Evolutionary conservation across 1,140 invertebrate species (phyloP), one percentile per base, ranked within the genome.

Genomic region (Pseudomyrmex cubaensis): DNA sequence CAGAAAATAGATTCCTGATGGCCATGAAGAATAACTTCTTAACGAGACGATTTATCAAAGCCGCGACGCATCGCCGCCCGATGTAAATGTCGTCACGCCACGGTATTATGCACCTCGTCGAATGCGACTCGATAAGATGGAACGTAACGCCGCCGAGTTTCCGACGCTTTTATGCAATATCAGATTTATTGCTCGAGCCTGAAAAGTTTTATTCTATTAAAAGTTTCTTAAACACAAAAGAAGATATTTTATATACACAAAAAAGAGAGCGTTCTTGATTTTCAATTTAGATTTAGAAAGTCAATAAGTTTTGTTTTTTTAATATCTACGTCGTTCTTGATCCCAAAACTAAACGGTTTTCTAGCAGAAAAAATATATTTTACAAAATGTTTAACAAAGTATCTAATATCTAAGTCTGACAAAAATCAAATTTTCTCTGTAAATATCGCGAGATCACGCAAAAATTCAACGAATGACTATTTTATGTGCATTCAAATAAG

Each of bases 21-120:
- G 76, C 54, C 44, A 72, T 12, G 76, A n/a, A 80, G 76, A 80
- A 80, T 72, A 72, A 72, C 54, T 72, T 72, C 66, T 80, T 80
- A 72, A 80, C 54, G 76, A 80, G 76, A 59, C 20, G 76, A 80
- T 80, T 80, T 80, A 46, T 80, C 64, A 70, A 35, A 59, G 54
- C 66, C 64, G 64, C 76, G 54, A 78, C 54, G 74, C 48, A 76
- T 77, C 48, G 61, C 59, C 74, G 74, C 25, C 20, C 61, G 61
- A 76, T 52, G 35, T 78, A 70, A 78, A 78, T 78, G 76, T 54
- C 52, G 20, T 67, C 50, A 44, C 56, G 44, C 12, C 54, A 57
- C 20, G n/a, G 44, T 50, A 80, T 70, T 80, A 50, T 80, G 54
- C 66, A 25, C 70, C 35, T 12, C 22, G 54, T 80, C 76, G 76